Evolutionary conservation across 2,113 vertebrate genomes (phyloP), one percentile per base, ranked within the genome.

Genomic region (Chlorodrepanis virens): DNA sequence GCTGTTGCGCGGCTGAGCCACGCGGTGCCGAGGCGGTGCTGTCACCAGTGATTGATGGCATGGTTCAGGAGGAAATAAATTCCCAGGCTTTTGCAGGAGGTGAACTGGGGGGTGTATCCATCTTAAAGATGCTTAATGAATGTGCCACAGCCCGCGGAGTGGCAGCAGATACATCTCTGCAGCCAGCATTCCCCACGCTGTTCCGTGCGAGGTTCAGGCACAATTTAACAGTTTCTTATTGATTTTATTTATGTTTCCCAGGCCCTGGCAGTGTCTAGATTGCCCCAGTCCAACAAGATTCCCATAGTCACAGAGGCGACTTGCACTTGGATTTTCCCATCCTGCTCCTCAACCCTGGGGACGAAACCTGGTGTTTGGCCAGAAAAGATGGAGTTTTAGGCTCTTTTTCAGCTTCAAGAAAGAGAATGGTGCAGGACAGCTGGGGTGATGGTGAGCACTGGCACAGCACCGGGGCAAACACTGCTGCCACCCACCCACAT

Each of bases 51-150:
- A 97, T 81, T 88, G 97, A 97, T 96, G 91, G 91, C 77, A 29
- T 18, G 29, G 91, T 87, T 97, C 84, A 23, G 96, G 50, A 96
- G 97, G 97, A 97, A 97, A 97, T 95, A 97, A 97, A 97, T 97
- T 83, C 96, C 11, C 7, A 92, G 93, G 93, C 89, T 85, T 57
- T 12, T 3, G 27, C 57, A 78, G 87, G 96, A 95, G 98, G 95
- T 96, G 96, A 96, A 53, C 87, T 85, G 90, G 97, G 97, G 89
- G 96, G 93, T 93, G 95, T 95, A 95, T 96, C 86, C 89, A 93
- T 97, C 95, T 97, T 94, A 95, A 89, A 96, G 95, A 97, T 95
- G 86, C 95, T 91, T 97, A 97, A 97, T 94, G 97, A 97, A 95
- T 81, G 96, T 95, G 93, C 95, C 81, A 76, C 40, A 90, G 93